Evolutionary conservation across 1,140 invertebrate genomes (phyloP).

Genomic region (Bilobella aurantiaca): DNA sequence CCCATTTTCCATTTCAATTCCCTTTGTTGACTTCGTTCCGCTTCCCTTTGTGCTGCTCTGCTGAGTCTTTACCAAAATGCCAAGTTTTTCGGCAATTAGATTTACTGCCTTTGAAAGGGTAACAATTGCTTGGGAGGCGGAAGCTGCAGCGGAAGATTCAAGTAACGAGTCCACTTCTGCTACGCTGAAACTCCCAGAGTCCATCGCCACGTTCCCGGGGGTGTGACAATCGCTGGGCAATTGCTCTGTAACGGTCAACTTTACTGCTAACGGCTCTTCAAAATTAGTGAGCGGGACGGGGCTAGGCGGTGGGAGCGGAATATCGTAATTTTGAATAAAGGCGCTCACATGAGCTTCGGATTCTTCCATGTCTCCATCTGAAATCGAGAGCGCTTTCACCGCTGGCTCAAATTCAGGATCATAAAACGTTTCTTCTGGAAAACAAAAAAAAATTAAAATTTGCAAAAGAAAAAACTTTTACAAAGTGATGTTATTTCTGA

Average conservation of each 20-base stretch:
- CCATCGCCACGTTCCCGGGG: no score
- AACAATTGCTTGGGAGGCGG: constrained; percentile 42
- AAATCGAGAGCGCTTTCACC: neutral
- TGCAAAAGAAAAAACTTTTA: neutral
- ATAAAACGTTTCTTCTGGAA: constrained; percentile 20
- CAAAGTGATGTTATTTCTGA: no score
- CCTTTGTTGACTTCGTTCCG: constrained; percentile 33
- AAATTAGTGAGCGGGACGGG: no score
- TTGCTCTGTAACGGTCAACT: no score
- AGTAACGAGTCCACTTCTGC: neutral
- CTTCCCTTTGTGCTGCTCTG: constrained; percentile 31
- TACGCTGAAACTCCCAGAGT: neutral
- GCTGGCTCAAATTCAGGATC: constrained; percentile 3
- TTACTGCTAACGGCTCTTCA: no score
- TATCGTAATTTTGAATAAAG: constrained; percentile 31
- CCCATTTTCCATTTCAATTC: constrained; percentile 33
- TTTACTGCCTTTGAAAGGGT: constrained; percentile 3
- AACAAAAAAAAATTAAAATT: constrained; percentile 5
- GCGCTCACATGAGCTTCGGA: constrained; percentile 28
- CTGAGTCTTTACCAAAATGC: neutral
- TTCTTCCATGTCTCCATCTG: constrained; percentile 18
- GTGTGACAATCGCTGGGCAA: no score
- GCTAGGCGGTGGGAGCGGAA: constrained; percentile 4
- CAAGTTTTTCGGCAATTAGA: constrained; percentile 1
- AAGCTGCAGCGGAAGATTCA: neutral